Evolutionary conservation across 2,888 invertebrate species (phyloP), one percentile per base, ranked within the genome.

Genomic region (Monochamus alternatus): DNA sequence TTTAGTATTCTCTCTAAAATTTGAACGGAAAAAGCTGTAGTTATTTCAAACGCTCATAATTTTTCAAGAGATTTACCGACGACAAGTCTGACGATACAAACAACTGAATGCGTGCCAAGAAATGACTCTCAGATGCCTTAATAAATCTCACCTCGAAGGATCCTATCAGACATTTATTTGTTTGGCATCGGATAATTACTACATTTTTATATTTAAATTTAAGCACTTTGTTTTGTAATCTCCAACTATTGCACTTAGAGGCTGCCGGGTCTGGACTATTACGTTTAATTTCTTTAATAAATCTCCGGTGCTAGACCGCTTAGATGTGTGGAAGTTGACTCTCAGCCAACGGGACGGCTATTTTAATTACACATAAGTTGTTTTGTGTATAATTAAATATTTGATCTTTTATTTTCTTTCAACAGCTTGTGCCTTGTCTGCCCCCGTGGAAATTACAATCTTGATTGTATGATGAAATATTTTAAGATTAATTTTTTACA

Each of bases 141-240:
- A 62, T 62, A 62, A 62, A 62, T 62, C 43, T 62, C 38, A n/a
- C 2, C 8, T 43, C 38, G 62, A 62, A 62, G 62, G 38, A 62
- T 62, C 32, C 30, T 55, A 43, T 43, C 62, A 43, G 62, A 62
- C 62, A 43, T 62, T 62, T 62, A 62, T 62, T 62, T 62, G 62
- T 62, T 62, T 62, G 62, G 38, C 43, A 38, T 10, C 8, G 10
- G 43, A 43, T 62, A 43, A 62, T 62, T 62, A 62, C 43, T 62
- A 43, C 14, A 12, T 62, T 62, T 62, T 62, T 62, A 62, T 62
- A 62, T 55, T 55, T 55, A 55, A 55, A 55, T 55, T 55, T 55
- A 55, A 55, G 14, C 55, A 55, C 55, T 55, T 22, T 55, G 55
- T 55, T 55, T 12, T 55, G 55, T 38, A 38, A 38, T 38, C 38